Conservation (phyloP, 1,140 invertebrate genomes). For the Aphidius ervi region DNA sequence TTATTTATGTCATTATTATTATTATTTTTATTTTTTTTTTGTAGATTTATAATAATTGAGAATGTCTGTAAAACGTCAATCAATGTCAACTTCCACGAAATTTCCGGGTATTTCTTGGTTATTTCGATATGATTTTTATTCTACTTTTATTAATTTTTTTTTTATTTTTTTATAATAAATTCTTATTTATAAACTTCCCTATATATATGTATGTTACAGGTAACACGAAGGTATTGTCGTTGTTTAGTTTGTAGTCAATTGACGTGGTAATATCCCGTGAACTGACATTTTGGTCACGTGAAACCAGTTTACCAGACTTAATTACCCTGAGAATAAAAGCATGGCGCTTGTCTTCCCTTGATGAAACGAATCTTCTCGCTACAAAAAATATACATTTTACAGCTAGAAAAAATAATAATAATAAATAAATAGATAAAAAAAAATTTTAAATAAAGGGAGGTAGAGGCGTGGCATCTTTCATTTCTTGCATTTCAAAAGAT, state of each 20-base stretch:
- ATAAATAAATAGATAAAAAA: too few species aligned
- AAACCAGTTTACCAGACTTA: constrained; percentile 17
- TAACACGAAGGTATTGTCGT: too few species aligned
- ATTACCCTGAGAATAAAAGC: constrained; percentile 7
- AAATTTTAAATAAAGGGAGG: too few species aligned
- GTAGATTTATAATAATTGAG: constrained; percentile 42
- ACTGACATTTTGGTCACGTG: constrained; percentile 26
- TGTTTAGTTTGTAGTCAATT: neutral
- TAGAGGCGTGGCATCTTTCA: too few species aligned
- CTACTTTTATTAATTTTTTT: too few species aligned
- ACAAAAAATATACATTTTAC: neutral
- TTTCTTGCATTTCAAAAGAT: too few species aligned
- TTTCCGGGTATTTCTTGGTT: constrained; percentile 12
- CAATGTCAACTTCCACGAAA: constrained; percentile 33
- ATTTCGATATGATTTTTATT: too few species aligned
- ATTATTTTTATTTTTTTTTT: constrained; percentile 38
- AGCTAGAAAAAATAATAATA: too few species aligned
- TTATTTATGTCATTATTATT: constrained; percentile 14
- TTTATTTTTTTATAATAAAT: too few species aligned
- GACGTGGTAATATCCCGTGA: constrained; percentile 13
- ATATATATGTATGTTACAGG: too few species aligned
- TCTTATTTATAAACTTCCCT: too few species aligned
- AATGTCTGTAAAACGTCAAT: constrained; percentile 43
- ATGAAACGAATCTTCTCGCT: constrained; percentile 4
- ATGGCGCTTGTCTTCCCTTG: constrained; percentile 14